These are phyloP conservation scores for Drosophila affinis DNA, from an alignment of 2,888 invertebrate species.

Conservation along the genomic window DNA sequence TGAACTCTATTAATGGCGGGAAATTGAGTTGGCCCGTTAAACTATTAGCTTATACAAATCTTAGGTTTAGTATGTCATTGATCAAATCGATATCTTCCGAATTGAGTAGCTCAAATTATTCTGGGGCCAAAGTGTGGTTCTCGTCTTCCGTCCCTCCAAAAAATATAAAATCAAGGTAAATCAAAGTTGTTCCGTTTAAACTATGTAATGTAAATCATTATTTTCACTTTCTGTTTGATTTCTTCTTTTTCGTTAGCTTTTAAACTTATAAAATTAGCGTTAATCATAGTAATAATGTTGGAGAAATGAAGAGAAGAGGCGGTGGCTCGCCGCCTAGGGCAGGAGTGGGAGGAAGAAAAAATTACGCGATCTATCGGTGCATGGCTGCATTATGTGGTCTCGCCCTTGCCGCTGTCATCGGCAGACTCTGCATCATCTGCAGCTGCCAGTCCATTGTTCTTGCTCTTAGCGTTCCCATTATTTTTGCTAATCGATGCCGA, in stretches of 20 bases:
- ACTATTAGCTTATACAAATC: slow-evolving; percentile 22
- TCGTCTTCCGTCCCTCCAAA: slow-evolving; percentile 10
- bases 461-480: slow-evolving; percentile 53
- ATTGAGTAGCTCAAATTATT: slow-evolving; percentile 10
- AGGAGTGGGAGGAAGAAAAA: slow-evolving; percentile 31
- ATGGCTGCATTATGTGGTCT: slow-evolving; percentile 85
- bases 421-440: slow-evolving; percentile 30
- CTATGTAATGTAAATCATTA: slow-evolving; percentile 36
- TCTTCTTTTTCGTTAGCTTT: slow-evolving; percentile 28
- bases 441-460: slow-evolving; percentile 64
- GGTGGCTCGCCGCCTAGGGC: slow-evolving; percentile 19
- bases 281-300: slow-evolving; percentile 47
- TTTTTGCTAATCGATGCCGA: slow-evolving; percentile 52
- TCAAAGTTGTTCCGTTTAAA: slow-evolving; percentile 11
- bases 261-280: slow-evolving; percentile 46
- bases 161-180: slow-evolving; percentile 4
- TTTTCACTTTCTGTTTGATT: slow-evolving; percentile 6
- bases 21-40: slow-evolving; percentile 18
- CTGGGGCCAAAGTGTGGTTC: not conserved
- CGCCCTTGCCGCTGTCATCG: slow-evolving; percentile 89
- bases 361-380: slow-evolving; percentile 11
- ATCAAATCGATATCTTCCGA: slow-evolving; percentile 4
- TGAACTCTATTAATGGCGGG: slow-evolving; percentile 53
- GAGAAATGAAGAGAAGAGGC: slow-evolving; percentile 42
- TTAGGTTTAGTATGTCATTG: slow-evolving; percentile 2